Percentiles rank a stretch among this genome's conserved stretches.
These are phyloP conservation scores for Glyptemys insculpta DNA, from an alignment of 2,797 vertebrate species.

Conservation along the genomic window DNA sequence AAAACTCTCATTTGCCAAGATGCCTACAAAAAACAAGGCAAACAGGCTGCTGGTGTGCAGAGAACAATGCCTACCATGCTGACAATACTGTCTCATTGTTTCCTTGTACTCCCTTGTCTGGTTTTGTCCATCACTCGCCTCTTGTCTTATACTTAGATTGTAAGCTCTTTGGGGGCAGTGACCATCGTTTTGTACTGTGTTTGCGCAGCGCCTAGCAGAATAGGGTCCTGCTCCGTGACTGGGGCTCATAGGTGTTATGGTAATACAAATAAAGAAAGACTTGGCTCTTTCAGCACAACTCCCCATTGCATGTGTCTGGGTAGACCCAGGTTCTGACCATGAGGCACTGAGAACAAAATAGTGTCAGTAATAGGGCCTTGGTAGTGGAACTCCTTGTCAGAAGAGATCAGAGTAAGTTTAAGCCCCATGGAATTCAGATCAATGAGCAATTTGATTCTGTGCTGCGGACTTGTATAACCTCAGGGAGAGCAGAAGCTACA, in stretches of 20 bases:
- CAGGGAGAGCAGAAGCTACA: neutral
- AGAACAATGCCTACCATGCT: neutral
- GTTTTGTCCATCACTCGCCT: neutral
- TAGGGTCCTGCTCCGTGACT: neutral
- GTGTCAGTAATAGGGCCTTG: neutral
- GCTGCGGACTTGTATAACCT: rapidly evolving
- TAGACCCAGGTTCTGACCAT: neutral
- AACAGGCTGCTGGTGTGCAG: neutral
- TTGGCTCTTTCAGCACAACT: neutral
- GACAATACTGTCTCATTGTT: neutral
- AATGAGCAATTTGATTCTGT: rapidly evolving
- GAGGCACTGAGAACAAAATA: neutral
- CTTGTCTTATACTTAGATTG: neutral
- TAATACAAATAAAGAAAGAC: neutral
- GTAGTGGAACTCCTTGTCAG: neutral
- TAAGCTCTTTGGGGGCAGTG: neutral
- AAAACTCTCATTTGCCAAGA: neutral
- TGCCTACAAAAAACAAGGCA: neutral
- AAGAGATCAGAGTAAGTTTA: rapidly evolving
- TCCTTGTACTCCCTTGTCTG: neutral
- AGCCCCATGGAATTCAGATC: rapidly evolving
- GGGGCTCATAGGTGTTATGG: neutral
- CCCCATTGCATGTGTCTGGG: rapidly evolving
- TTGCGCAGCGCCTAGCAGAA: neutral
- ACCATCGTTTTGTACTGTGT: neutral